A percentile compares a stretch with the other conserved stretches of the same genome.
Evolutionary conservation across 2,797 vertebrate genomes (phyloP).

Genomic region (Knipowitschia caucasica): DNA sequence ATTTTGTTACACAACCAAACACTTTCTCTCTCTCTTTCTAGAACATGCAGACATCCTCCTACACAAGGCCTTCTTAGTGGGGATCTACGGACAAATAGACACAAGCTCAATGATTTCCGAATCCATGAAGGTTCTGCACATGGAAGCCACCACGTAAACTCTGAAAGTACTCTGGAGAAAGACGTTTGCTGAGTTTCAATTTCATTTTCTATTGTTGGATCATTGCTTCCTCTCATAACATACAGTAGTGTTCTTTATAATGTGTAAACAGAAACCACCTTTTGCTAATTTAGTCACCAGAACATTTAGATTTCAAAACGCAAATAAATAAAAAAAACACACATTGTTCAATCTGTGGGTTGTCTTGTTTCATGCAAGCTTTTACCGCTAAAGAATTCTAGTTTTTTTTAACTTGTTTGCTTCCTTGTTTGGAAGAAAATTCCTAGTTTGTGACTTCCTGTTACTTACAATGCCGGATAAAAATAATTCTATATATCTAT

Average conservation of each 20-base stretch:
- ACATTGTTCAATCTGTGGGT: not conserved
- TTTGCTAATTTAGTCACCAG: conserved; percentile 37
- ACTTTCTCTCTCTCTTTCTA: conserved; percentile 46
- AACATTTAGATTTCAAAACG: conserved; percentile 25
- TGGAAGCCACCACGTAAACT: conserved; percentile 89
- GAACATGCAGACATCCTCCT: conserved; percentile 92
- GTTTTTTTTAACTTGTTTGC: too few relatives aligned
- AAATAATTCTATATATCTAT: too few relatives aligned
- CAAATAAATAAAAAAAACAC: not conserved
- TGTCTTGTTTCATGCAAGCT: not conserved
- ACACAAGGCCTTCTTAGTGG: conserved; percentile 94
- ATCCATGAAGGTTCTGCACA: conserved; percentile 93
- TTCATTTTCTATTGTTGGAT: conserved; percentile 15
- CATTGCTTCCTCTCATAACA: not conserved
- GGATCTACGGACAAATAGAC: conserved; percentile 94
- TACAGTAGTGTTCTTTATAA: not conserved
- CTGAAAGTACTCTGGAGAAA: not conserved
- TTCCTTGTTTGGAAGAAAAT: too few relatives aligned
- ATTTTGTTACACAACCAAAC: not conserved
- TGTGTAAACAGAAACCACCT: conserved; percentile 11
- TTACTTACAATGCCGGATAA: too few relatives aligned
- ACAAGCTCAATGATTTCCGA: conserved; percentile 96
- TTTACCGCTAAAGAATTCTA: too few relatives aligned
- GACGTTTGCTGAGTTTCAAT: conserved; percentile 11
- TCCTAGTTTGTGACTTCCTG: too few relatives aligned